Conservation (phyloP, 2,797 vertebrate species). For the Sebastes trivittatus region DNA sequence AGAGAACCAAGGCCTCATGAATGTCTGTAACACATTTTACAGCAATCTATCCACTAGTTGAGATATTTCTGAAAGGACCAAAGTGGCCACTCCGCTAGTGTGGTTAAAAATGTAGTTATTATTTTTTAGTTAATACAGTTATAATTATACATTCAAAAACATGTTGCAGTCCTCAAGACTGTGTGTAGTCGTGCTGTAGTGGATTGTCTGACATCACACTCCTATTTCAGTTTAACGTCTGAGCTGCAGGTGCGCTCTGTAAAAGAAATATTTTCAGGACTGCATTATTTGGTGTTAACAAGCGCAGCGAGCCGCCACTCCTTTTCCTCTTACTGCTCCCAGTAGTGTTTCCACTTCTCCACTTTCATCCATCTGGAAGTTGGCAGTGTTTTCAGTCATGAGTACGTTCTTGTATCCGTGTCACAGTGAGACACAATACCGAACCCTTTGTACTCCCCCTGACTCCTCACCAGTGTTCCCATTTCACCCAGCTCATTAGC, state of each 20-base stretch:
- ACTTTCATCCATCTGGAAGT: conserved; percentile 3
- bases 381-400: neutral
- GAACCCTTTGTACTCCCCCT: neutral
- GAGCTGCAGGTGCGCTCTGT: conserved; percentile 32
- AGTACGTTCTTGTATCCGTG: neutral
- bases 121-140: neutral
- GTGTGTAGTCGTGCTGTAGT: neutral
- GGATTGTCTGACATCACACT: neutral
- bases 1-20: neutral
- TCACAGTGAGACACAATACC: neutral
- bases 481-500: conserved; percentile 29
- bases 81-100: neutral
- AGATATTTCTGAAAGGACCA: neutral
- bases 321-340: conserved; percentile 3
- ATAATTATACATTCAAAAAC: neutral
- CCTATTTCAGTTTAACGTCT: neutral
- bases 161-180: neutral
- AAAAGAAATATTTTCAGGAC: conserved; percentile 23
- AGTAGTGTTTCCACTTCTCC: conserved; percentile 6
- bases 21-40: neutral
- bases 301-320: conserved; percentile 7
- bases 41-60: neutral
- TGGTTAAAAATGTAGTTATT: neutral
- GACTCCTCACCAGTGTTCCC: conserved; percentile 12
- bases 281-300: conserved; percentile 33